Evolutionary conservation across 2,797 vertebrate species (phyloP), one percentile per base, ranked within the genome.

Genomic region (Menidia menidia): DNA sequence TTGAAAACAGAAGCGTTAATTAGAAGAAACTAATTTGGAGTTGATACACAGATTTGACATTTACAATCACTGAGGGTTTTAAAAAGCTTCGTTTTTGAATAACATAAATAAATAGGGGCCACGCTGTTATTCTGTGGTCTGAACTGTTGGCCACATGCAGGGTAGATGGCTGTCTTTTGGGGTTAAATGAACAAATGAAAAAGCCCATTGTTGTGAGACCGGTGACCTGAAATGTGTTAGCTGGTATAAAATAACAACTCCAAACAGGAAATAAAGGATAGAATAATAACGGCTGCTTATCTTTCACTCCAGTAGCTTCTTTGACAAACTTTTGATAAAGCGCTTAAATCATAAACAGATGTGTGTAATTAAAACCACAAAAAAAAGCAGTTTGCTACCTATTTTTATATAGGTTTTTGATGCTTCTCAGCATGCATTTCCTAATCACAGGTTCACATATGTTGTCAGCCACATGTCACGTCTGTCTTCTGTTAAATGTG

Each of bases 401-500:
- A 31, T 52, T 39, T 18, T 76, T 25, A 41, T 25, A 41, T 10
- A 52, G 13, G 12, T 19, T 43, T 25, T 12, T 8, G 35, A 10
- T 45, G 31, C 31, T 44, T 53, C 65, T 30, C 57, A 52, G 51
- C 44, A 58, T 39, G n/a, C 41, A 14, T 33, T 72, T 56, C 18
- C 41, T 67, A n/a, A n/a, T 57, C 54, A 63, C 19, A 15, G 2
- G 1, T 61, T 41, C 30, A 51, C 78, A 71, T 75, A 71, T 52
- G 58, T 53, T 63, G 30, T 56, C 67, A 54, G 60, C 47, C 66
- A 11, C 71, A 63, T 79, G 55, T 73, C 71, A 16, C 54, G 19
- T 48, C 30, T 53, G 41, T 81, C 65, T 71, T 58, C 60, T 69
- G 42, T 62, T 72, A 61, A 82, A 71, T 57, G 3, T 33, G 65